These are phyloP conservation scores for Macaca fascicularis DNA, from an alignment of 2,113 vertebrate species.

Conservation along the genomic window DNA sequence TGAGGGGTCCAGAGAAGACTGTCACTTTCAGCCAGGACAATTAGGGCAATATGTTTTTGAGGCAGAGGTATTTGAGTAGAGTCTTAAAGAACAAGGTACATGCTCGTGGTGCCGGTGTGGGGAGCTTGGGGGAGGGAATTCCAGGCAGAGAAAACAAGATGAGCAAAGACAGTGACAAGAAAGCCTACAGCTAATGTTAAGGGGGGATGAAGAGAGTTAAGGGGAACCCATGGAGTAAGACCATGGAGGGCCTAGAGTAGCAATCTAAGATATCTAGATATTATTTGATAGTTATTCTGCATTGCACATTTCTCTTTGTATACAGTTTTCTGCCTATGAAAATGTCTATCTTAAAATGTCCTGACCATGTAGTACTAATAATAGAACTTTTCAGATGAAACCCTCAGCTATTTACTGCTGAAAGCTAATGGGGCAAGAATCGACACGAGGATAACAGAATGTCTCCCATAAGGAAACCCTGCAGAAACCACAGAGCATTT, in stretches of 20 bases:
- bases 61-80: background rate
- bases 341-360: background rate
- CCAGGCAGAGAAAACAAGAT: background rate
- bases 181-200: background rate
- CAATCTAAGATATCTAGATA: background rate
- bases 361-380: background rate
- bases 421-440: background rate
- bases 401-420: conserved; percentile 7
- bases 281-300: background rate
- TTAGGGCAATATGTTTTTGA: background rate
- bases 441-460: background rate
- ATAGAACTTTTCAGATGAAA: conserved; percentile 36
- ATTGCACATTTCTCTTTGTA: background rate
- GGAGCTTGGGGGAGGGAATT: background rate
- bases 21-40: background rate
- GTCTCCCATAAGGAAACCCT: background rate
- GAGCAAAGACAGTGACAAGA: background rate
- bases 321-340: background rate
- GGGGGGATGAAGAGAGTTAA: background rate
- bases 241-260: background rate
- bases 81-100: background rate
- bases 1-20: background rate
- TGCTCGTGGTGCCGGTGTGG: background rate
- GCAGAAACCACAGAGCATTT: background rate
- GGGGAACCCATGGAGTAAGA: background rate